phyloP scores from a whole-genome alignment of 2,888 invertebrate species.

The Plemyria rubiginata region DNA sequence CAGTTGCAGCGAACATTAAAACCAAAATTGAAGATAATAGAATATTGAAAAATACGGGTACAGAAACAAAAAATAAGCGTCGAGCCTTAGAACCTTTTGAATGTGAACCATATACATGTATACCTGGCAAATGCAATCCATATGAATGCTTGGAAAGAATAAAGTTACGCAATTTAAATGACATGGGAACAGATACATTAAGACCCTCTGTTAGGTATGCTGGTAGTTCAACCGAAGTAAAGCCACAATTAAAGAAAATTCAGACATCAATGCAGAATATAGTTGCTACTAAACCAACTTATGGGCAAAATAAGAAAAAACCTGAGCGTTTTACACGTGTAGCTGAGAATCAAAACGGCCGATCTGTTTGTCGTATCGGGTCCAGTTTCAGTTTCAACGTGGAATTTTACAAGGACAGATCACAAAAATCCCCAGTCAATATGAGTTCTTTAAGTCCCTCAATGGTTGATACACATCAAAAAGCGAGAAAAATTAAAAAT shows the following conservation, averaged over 20 bases:
- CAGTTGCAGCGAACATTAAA: constrained; percentile 13
- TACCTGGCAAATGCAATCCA: constrained; percentile 53
- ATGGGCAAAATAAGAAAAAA: constrained; percentile 4
- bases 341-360: constrained; percentile 21
- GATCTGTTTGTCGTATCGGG: constrained; percentile 34
- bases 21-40: constrained; percentile 15
- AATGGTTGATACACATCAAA: constrained; percentile 1
- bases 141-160: constrained; percentile 48
- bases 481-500: constrained; percentile 12
- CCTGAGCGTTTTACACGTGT: constrained; percentile 8
- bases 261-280: constrained; percentile 13
- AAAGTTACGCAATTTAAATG: constrained; percentile 39
- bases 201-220: constrained; percentile 20
- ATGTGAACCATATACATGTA: constrained; percentile 54
- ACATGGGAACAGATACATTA: constrained; percentile 24
- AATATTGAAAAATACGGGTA: constrained; percentile 33
- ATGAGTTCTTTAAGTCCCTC: neutral
- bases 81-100: constrained; percentile 48
- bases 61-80: constrained; percentile 25
- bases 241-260: constrained; percentile 12
- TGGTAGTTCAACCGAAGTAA: constrained; percentile 23
- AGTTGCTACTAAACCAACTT: neutral
- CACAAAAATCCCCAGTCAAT: constrained; percentile 5
- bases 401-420: constrained; percentile 42
- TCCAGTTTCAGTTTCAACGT: constrained; percentile 44